Evolutionary conservation across 2,888 invertebrate species (phyloP).

Genomic region (Xylophagus ater): DNA sequence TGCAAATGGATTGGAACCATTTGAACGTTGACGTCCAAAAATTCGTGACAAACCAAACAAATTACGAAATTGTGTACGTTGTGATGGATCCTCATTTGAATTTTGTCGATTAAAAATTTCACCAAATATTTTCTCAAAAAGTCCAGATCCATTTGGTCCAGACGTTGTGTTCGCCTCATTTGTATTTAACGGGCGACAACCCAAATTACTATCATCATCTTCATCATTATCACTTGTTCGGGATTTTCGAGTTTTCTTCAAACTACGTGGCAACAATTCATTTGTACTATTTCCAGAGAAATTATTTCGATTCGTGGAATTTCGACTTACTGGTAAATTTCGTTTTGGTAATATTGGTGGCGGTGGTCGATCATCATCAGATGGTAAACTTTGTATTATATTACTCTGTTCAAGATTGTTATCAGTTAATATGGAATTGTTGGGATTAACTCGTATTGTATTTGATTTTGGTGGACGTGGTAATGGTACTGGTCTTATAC

Average conservation of each 20-base stretch:
- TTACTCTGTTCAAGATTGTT: conserved; percentile 1
- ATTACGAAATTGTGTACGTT: conserved; percentile 4
- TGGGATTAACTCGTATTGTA: conserved; percentile 16
- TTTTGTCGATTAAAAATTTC: conserved; percentile 14
- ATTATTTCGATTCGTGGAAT: conserved; percentile 18
- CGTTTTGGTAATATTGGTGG: conserved; percentile 13
- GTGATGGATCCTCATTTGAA: conserved; percentile 4
- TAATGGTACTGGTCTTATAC: no score
- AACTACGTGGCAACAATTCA: conserved; percentile 18
- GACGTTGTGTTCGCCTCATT: no score
- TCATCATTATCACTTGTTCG: conserved; percentile 5
- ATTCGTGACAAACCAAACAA: conserved; percentile 13
- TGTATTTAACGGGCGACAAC: conserved; percentile 5
- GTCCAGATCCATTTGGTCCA: not conserved
- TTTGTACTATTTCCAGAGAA: conserved; percentile 22
- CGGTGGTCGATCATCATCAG: conserved; percentile 7
- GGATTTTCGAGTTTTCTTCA: no score
- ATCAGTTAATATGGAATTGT: conserved; percentile 20
- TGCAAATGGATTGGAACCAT: conserved; percentile 22
- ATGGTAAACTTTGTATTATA: not conserved
- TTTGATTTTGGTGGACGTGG: not conserved
- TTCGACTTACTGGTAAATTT: conserved; percentile 11
- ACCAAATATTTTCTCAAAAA: conserved; percentile 16
- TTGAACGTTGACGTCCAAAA: conserved; percentile 12
- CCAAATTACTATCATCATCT: conserved; percentile 5